Base-by-base conservation (phyloP, 2,113 vertebrate genomes). In the Otocyon megalotis region DNA sequence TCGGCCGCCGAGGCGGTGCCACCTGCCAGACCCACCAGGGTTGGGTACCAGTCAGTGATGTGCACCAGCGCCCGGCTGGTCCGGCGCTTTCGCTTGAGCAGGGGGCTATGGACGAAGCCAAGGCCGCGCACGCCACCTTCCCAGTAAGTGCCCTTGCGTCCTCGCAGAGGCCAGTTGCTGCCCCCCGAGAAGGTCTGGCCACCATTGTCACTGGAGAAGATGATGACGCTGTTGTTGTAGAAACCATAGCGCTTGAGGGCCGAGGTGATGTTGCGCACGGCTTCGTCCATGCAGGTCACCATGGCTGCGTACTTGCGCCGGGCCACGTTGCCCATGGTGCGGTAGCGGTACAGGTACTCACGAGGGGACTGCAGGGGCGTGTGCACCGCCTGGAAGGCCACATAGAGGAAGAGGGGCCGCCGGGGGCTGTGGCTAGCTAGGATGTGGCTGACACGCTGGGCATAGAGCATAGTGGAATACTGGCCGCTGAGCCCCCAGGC, bases 31-130 rank as follows among this genome's bases (percentile, higher is more conserved):
- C 98, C 98, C 79, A 99, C 99, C 69, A 99, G 98, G 10, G 99
- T 99, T 0, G 99, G 99, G 96, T 99, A 99, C 99, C 99, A 99
- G 98, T 99, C 99, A 0, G 99, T 99, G 98, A 99, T 99, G 96
- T 99, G 99, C 69, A 99, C 98, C 95, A 99, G 97, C 0, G 99
- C 99, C 97, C 99, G 99, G 97, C 99, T 99, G 63, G 99, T 99
- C 93, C 99, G 98, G 13, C 98, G 99, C 94, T 99, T 99, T 82
- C 97, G 99, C 97, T 99, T 99, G 93, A 99, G 98, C 74, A 99
- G 98, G 35, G 99, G 99, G 85, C 99, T 99, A 90, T 99, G 99
- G 48, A 99, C 99, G 6, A 99, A 99, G 24, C 99, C 99, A 0
- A 99, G 98, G 56, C 99, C 99, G 3, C 99, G 99, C 54, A 99